A percentile compares a stretch with the other conserved stretches of the same genome.
These are phyloP conservation scores for Galerucella calmariensis DNA, from an alignment of 2,888 invertebrate genomes.

Conservation along the genomic window DNA sequence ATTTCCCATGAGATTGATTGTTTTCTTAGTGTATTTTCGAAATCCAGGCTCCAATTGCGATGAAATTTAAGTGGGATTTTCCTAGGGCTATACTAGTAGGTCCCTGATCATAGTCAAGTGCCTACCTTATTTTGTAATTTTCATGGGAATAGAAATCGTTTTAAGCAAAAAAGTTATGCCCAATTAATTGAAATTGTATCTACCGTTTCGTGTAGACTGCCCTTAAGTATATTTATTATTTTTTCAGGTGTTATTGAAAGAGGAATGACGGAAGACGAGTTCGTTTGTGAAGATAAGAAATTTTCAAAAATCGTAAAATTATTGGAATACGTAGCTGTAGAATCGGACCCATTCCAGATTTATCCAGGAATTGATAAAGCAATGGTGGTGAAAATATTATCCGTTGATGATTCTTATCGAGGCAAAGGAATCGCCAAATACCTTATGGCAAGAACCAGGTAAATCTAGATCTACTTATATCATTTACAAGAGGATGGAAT, in stretches of 20 bases:
- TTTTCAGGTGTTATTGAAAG: constrained; percentile 41
- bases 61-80: too few species aligned
- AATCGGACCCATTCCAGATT: constrained; percentile 69
- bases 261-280: constrained; percentile 52
- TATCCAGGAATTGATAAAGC: constrained; percentile 69
- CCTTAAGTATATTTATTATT: neutral
- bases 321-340: constrained; percentile 69
- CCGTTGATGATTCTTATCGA: constrained; percentile 74
- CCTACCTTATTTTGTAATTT: too few species aligned
- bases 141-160: too few species aligned
- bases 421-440: constrained; percentile 75
- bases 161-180: too few species aligned
- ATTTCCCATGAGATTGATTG: too few species aligned
- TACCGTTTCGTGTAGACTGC: too few species aligned
- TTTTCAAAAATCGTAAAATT: constrained; percentile 75
- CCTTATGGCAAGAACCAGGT: constrained; percentile 73
- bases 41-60: too few species aligned
- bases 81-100: too few species aligned
- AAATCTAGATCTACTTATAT: constrained; percentile 52
- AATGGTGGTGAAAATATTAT: constrained; percentile 74
- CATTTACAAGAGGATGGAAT: too few species aligned
- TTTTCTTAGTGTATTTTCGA: too few species aligned
- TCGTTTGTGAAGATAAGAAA: constrained; percentile 66
- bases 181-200: too few species aligned
- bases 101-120: too few species aligned